Percentiles rank a stretch among this genome's conserved stretches.
These are phyloP conservation scores for Petrocephalus schoutedeni DNA, from an alignment of 2,797 vertebrate genomes.

Conservation along the genomic window DNA sequence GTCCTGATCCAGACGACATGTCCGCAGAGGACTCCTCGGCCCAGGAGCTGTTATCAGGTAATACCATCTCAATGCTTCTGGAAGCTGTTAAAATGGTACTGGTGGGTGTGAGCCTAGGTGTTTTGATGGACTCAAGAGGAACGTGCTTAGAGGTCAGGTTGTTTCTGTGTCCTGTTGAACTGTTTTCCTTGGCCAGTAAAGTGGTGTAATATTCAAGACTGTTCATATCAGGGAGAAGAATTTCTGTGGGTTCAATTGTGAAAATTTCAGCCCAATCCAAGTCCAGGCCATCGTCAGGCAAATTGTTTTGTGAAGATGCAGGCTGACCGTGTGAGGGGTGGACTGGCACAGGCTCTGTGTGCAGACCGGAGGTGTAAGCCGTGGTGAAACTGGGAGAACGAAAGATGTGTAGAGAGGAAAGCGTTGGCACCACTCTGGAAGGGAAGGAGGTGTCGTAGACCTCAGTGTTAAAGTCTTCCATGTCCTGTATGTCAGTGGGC, in stretches of 20 bases:
- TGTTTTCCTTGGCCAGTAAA: constrained; percentile 46
- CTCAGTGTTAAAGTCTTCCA: constrained; percentile 66
- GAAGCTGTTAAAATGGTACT: constrained; percentile 25
- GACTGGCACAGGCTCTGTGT: constrained; percentile 16
- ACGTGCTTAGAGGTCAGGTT: constrained; percentile 41
- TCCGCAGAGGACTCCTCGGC: constrained; percentile 11
- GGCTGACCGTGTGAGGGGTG: constrained; percentile 42
- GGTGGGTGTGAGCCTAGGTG: constrained; percentile 45
- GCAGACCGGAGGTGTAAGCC: constrained; percentile 25
- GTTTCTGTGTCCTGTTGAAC: constrained; percentile 46
- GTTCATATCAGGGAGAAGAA: constrained; percentile 57
- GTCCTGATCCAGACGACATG: constrained; percentile 5
- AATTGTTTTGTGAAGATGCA: constrained; percentile 41
- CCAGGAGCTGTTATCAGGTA: constrained; percentile 4
- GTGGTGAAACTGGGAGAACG: constrained; percentile 46
- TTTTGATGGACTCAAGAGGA: constrained; percentile 34
- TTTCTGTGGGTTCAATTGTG: constrained; percentile 48
- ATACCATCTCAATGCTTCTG: neutral
- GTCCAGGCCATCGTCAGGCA: constrained; percentile 51
- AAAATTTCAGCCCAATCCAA: constrained; percentile 53
- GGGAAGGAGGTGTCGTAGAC: constrained; percentile 74
- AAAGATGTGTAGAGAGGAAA: constrained; percentile 57
- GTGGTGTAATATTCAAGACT: constrained; percentile 61
- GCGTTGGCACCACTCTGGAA: constrained; percentile 60
- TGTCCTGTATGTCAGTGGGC: constrained; percentile 60